Conservation (phyloP, 2,113 vertebrate genomes). For the Abramis brama region DNA sequence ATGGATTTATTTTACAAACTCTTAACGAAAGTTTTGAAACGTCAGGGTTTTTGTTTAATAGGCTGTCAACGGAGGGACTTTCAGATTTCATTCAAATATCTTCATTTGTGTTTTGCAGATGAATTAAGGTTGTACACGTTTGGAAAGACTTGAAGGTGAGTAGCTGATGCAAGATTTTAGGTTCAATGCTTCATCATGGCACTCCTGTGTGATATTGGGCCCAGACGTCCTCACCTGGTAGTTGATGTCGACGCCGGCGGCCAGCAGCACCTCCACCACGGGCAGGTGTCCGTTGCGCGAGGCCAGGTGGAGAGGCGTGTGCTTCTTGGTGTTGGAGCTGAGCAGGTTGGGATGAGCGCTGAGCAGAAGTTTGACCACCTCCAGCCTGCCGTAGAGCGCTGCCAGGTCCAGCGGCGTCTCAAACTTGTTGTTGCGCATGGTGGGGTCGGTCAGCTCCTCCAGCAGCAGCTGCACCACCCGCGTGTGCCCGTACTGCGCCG, state of each 20-base stretch:
- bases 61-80: too few species aligned
- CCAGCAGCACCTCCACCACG: constrained; percentile 91
- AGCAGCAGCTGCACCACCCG: constrained; percentile 92
- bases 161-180: too few species aligned
- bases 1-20: too few species aligned
- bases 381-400: constrained; percentile 92
- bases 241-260: constrained; percentile 97
- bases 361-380: constrained; percentile 94
- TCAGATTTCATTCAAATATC: too few species aligned
- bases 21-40: too few species aligned
- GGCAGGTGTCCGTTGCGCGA: constrained; percentile 92
- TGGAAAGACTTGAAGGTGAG: too few species aligned
- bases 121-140: too few species aligned
- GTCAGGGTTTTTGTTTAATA: too few species aligned
- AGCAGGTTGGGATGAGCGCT: constrained; percentile 95
- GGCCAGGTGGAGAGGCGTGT: constrained; percentile 93
- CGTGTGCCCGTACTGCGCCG: constrained; percentile 94
- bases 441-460: constrained; percentile 97
- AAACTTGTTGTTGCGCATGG: constrained; percentile 97
- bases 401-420: constrained; percentile 97
- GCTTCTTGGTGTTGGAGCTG: constrained; percentile 92
- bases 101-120: too few species aligned
- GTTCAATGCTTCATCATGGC: neutral
- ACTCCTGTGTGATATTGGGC: neutral
- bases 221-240: constrained; percentile 81